Evolutionary conservation across 37 sponge, comb jelly and placozoan species (phyloP), one percentile per base, ranked within the genome.

Genomic region (Ianthella basta): DNA sequence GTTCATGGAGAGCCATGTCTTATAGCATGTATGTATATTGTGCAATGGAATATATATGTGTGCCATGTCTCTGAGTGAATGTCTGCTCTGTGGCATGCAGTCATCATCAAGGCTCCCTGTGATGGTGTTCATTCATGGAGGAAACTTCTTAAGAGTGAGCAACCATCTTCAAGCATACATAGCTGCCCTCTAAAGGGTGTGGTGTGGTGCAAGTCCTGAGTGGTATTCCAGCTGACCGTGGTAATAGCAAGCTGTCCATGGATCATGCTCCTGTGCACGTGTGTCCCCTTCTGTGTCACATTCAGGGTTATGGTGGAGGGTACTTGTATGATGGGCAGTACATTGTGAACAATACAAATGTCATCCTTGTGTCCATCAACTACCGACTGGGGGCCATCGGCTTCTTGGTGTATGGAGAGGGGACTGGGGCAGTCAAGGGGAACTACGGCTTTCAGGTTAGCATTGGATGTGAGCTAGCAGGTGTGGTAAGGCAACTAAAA

Each of bases 351-450:
- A 80, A 83, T 21, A 89, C 88, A 4, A 60, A 72, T 38, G 85
- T 91, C n/a, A 72, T 90, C 33, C 56, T 90, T 36, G 96, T 96
- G 29, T 89, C 93, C 15, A 89, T 91, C 61, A 96, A 96, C 84
- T 96, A 96, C 60, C 82, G 96, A 1, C 90, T 96, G 4, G 93
- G 91, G 4, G 93, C 93, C 29, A 44, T 96, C 18, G 96, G 93
- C 0, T 92, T 88, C 80, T 75, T 92, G 27, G 86, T 88, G 12
- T 90, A 86, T 72, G 89, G 92, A 13, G 55, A 64, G 30, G 88
- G 80, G 4, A 55, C 59, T 12, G 85, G 44, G 24, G 83, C 68
- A 6, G 53, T 86, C 0, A 63, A 39, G 19, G 94, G 94, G 15
- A 94, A 94, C 83, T 90, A 84, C 83, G 94, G 88, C 16, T 35